Conservation (phyloP, 2,888 invertebrate genomes). For the Tenthredo distinguenda region DNA sequence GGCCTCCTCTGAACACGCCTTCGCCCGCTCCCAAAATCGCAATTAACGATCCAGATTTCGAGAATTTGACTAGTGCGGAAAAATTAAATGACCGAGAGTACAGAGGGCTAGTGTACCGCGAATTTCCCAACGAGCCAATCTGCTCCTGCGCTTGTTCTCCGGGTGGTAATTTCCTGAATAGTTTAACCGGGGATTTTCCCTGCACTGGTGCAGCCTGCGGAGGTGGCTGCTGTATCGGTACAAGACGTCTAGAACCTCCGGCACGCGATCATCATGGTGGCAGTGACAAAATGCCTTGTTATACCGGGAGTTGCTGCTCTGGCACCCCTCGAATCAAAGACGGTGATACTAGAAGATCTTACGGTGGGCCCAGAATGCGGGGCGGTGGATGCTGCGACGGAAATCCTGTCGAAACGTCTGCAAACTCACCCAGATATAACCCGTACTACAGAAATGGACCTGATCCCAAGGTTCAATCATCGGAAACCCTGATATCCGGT, state of each 20-base stretch:
- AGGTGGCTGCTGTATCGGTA: conserved; percentile 56
- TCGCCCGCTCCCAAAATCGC: conserved; percentile 59
- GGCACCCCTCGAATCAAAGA: conserved; percentile 25
- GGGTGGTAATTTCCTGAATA: conserved; percentile 38
- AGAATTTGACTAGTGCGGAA: conserved; percentile 68
- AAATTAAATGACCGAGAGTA: conserved; percentile 70
- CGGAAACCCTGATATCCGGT: conserved; percentile 58
- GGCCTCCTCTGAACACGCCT: conserved; percentile 60
- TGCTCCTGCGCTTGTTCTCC: conserved; percentile 62
- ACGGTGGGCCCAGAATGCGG: conserved; percentile 59
- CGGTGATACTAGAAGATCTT: conserved; percentile 14
- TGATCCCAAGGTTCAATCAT: conserved; percentile 42
- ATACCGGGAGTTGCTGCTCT: conserved; percentile 47
- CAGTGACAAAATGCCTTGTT: conserved; percentile 32
- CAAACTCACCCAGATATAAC: neutral
- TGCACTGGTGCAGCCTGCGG: conserved; percentile 55
- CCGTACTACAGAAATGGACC: conserved; percentile 15
- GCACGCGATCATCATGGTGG: conserved; percentile 44
- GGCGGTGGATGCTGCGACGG: conserved; percentile 62
- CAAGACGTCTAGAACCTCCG: conserved; percentile 43
- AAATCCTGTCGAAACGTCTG: neutral
- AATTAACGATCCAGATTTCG: conserved; percentile 65
- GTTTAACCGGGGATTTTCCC: conserved; percentile 53
- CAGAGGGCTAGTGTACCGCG: conserved; percentile 65
- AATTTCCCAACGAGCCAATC: conserved; percentile 68